phyloP scores from a whole-genome alignment of 1,140 invertebrate genomes.

The Ceratina japonica region DNA sequence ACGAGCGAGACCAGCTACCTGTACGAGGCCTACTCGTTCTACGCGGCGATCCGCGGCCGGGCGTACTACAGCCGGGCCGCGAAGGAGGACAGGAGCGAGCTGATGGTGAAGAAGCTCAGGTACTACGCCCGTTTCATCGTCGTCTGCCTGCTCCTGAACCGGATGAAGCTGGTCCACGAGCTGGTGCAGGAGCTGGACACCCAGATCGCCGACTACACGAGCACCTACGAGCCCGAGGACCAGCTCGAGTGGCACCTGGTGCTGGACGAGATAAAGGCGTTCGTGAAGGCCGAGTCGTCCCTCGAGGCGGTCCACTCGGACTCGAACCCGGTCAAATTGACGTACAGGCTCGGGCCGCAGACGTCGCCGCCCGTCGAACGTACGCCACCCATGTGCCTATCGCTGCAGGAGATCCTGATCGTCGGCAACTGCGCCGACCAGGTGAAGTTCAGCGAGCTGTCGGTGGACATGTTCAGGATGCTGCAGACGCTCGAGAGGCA shows the following conservation, averaged over 20 bases:
- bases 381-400: constrained; percentile 90
- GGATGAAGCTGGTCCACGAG: constrained; percentile 96
- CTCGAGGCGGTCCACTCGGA: constrained; percentile 93
- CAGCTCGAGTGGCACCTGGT: constrained; percentile 97
- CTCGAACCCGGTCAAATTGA: constrained; percentile 89
- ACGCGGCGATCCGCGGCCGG: constrained; percentile 95
- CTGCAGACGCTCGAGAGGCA: constrained; percentile 96
- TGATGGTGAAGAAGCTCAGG: constrained; percentile 98
- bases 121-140: constrained; percentile 99
- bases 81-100: constrained; percentile 95
- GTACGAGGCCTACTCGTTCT: constrained; percentile 97
- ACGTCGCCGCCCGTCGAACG: constrained; percentile 94
- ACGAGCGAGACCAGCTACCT: constrained; percentile 98
- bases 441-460: constrained; percentile 98
- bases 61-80: constrained; percentile 96
- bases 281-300: constrained; percentile 94
- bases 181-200: constrained; percentile 94
- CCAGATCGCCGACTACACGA: constrained; percentile 96
- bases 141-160: constrained; percentile 95
- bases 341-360: constrained; percentile 91
- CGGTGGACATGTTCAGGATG: constrained; percentile 99
- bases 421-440: constrained; percentile 96
- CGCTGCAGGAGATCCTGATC: constrained; percentile 96
- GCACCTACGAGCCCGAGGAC: constrained; percentile 97
- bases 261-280: constrained; percentile 95